Evolutionary conservation across 2,888 invertebrate species (phyloP).

Genomic region (Nasonovia ribisnigri): DNA sequence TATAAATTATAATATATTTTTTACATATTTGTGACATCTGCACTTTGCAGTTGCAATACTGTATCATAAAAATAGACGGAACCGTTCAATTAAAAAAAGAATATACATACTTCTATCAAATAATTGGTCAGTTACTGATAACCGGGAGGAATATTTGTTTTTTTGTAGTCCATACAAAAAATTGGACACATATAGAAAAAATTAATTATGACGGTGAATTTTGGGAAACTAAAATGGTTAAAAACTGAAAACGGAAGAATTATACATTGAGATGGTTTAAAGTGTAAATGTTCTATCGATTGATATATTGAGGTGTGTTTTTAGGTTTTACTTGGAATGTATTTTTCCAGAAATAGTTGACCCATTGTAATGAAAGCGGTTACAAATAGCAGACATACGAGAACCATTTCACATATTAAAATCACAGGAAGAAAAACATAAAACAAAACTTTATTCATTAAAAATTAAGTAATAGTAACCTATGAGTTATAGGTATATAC

Average conservation of each 20-base stretch:
- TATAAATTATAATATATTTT: background rate
- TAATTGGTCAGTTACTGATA: background rate
- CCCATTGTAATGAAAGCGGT: too few species aligned
- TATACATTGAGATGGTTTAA: background rate
- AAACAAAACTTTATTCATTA: too few species aligned
- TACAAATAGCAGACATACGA: too few species aligned
- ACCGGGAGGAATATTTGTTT: background rate
- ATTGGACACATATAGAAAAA: constrained; percentile 3
- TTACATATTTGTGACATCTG: background rate
- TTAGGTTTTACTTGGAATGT: too few species aligned
- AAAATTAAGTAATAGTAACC: too few species aligned
- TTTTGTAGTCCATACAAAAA: background rate
- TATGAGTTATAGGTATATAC: too few species aligned
- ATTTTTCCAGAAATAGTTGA: too few species aligned
- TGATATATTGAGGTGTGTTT: too few species aligned
- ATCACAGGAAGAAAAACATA: too few species aligned
- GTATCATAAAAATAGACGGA: background rate
- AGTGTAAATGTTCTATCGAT: too few species aligned
- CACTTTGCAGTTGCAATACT: background rate
- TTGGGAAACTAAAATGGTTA: background rate
- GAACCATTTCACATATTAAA: too few species aligned
- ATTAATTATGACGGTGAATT: background rate
- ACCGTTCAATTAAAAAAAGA: background rate
- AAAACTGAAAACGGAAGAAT: background rate
- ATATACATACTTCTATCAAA: background rate